These are phyloP conservation scores for Brachymystax lenok DNA, from an alignment of 2,797 vertebrate genomes.

Conservation along the genomic window DNA sequence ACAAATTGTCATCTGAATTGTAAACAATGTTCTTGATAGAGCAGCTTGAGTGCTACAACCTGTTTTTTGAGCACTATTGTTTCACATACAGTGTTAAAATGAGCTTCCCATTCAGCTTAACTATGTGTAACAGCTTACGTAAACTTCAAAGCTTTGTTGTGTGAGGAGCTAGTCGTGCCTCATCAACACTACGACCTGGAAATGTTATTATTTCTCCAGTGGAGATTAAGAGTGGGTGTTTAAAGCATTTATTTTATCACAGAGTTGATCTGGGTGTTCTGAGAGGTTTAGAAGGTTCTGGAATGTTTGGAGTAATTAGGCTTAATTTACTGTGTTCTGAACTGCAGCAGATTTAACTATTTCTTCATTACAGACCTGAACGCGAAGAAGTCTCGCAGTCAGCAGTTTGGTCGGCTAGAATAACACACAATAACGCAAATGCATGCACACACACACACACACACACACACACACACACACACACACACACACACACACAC, in stretches of 20 bases:
- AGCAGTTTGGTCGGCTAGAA: conserved; percentile 15
- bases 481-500: too few relatives aligned
- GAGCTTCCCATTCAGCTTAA: neutral
- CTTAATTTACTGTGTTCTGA: conserved; percentile 5
- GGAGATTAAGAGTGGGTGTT: conserved; percentile 10
- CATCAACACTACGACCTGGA: neutral
- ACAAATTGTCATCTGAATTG: neutral
- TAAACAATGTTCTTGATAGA: conserved; percentile 2
- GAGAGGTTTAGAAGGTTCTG: conserved; percentile 22
- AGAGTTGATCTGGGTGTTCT: conserved; percentile 5
- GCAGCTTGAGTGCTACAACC: neutral
- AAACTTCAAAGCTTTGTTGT: neutral
- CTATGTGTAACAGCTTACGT: neutral
- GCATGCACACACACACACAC: neutral
- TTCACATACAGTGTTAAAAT: neutral
- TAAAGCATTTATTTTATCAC: neutral
- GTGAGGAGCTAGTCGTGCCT: neutral
- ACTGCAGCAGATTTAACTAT: conserved; percentile 7
- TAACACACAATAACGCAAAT: neutral
- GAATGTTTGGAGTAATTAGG: conserved; percentile 29
- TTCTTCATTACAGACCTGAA: neutral
- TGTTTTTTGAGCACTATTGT: neutral
- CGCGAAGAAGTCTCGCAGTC: conserved; percentile 15
- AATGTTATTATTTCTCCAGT: neutral
- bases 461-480: neutral